phyloP scores from a whole-genome alignment of 2,797 vertebrate species.

The Aeoliscus strigatus region DNA sequence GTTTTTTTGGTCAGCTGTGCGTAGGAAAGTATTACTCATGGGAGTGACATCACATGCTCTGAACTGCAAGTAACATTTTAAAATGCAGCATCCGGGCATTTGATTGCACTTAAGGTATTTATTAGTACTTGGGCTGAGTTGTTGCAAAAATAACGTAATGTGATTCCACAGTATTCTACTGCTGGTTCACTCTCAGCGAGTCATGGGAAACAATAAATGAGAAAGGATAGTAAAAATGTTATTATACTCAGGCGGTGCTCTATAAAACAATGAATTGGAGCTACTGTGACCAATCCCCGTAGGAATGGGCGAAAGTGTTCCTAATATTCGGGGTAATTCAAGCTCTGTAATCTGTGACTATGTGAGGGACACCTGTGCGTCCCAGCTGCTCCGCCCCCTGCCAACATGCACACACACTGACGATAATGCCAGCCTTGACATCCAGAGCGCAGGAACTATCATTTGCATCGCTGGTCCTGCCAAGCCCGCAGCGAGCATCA shows the following conservation, averaged over 20 bases:
- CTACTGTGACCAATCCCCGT: too few species aligned
- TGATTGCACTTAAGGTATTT: conserved; percentile 23
- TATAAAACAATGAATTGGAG: too few species aligned
- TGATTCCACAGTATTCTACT: too few species aligned
- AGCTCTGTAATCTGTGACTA: conserved; percentile 33
- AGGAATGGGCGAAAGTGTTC: conserved; percentile 46
- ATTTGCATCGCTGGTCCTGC: conserved; percentile 51
- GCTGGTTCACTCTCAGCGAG: too few species aligned
- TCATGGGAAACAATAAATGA: too few species aligned
- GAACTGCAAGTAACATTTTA: conserved; percentile 25
- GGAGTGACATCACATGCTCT: conserved; percentile 47
- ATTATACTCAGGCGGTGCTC: too few species aligned
- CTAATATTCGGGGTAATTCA: conserved; percentile 23
- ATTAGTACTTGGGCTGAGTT: too few species aligned
- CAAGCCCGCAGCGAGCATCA: conserved; percentile 67
- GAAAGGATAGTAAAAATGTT: too few species aligned
- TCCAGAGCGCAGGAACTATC: conserved; percentile 54
- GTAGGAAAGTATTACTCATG: conserved; percentile 49
- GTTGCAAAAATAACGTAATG: too few species aligned
- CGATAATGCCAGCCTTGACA: conserved; percentile 62
- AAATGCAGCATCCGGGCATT: conserved; percentile 5
- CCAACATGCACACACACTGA: conserved; percentile 1
- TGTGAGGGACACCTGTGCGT: conserved; percentile 48
- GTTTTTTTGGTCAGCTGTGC: conserved; percentile 9
- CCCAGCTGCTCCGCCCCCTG: conserved; percentile 23